A percentile compares a stretch with the other conserved stretches of the same genome.
Evolutionary conservation across 1,140 invertebrate species (phyloP).

Genomic region (Pseudomyrmex cubaensis): DNA sequence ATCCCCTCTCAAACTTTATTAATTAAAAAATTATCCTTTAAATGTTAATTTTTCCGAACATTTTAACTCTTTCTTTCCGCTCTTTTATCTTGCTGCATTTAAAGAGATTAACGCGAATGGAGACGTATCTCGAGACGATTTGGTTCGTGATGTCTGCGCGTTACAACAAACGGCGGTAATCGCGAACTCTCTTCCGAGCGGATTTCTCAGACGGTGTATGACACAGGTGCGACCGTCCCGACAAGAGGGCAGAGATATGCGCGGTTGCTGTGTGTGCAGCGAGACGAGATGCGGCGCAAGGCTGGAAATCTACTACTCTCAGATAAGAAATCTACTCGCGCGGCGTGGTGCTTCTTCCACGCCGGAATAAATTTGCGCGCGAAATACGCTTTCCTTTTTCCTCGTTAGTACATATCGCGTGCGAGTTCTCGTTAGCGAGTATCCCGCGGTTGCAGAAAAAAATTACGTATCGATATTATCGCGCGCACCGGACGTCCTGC

Average conservation of each 20-base stretch:
- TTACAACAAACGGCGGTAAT: background rate
- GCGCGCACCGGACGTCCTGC: conserved; percentile 25
- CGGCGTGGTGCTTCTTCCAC: conserved; percentile 1
- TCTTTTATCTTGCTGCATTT: too few relatives aligned
- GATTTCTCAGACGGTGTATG: background rate
- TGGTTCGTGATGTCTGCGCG: too few relatives aligned
- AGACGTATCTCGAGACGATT: too few relatives aligned
- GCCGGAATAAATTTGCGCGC: conserved; percentile 56
- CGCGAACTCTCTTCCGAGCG: background rate
- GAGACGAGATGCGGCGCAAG: background rate
- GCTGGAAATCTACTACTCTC: conserved; percentile 40
- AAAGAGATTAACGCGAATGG: too few relatives aligned
- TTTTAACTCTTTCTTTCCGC: too few relatives aligned
- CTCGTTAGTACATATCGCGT: conserved; percentile 44
- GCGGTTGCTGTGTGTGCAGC: background rate
- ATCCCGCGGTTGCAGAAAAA: conserved; percentile 5
- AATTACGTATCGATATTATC: conserved; percentile 52
- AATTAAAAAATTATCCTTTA: too few relatives aligned
- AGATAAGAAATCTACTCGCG: background rate
- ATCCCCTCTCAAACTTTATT: too few relatives aligned
- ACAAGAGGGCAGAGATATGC: background rate
- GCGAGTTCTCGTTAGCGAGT: conserved; percentile 51
- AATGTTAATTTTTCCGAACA: too few relatives aligned
- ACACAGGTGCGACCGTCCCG: conserved; percentile 8
- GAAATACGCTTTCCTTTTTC: conserved; percentile 50